Base-by-base conservation (phyloP, 1,140 invertebrate genomes). In the Andrena cerasifolii region DNA sequence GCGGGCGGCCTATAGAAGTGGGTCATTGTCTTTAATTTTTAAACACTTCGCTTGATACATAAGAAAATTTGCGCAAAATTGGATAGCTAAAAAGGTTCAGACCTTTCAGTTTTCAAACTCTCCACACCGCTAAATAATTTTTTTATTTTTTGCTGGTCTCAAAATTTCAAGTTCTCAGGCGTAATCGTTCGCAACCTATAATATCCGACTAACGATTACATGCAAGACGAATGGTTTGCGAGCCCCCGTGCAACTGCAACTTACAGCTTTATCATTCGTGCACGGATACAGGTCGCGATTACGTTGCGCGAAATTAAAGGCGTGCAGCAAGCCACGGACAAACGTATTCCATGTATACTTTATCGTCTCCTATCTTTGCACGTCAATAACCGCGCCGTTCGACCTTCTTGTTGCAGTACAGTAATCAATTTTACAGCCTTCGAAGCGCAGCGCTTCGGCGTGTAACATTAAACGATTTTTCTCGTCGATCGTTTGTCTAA, bases 341-440 rank as follows among this genome's bases (percentile, higher is more conserved):
- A 65, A 65, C 62, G 45, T 65, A 21, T 31, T 21, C 36, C 33
- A 28, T 56, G 33, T n/a, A 68, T 43, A 43, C 5, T 43, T 43
- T 43, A 56, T 40, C 33, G 24, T 28, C 21, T 14, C 10, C 5
- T 28, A 54, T 54, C 49, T 28, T 54, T 68, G 66, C 21, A 54
- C 31, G 33, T 43, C 6, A 33, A 56, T 40, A 68, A 31, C 4
- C 3, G 40, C 0, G 61, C 28, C 10, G 1, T 47, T n/a, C 18
- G 36, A 68, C 36, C 51, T 56, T 54, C 21, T 40, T 14, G 1
- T 5, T 3, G 28, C 21, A n/a, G 7, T 1, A 24, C 59, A 36
- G 36, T 43, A 43, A 61, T n/a, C 21, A 8, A 14, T 51, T 51
- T 66, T 14, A 21, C 45, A 47, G 49, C 33, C 47, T 43, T 33